phyloP scores from a whole-genome alignment of 2,888 invertebrate genomes.

The Yponomeuta sedellus region DNA sequence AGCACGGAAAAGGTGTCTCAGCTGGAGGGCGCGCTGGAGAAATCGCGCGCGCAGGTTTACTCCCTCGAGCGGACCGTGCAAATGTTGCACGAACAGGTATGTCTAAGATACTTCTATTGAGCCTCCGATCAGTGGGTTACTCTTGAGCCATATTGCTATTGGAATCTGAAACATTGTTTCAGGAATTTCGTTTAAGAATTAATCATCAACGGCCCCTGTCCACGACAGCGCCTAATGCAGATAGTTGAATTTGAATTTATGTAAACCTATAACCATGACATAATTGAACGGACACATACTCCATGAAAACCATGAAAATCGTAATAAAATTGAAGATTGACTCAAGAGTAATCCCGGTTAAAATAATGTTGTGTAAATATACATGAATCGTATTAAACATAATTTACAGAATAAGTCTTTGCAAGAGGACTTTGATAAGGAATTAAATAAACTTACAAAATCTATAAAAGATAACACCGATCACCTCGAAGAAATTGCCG shows the following conservation, averaged over 20 bases:
- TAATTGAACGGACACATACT: no score
- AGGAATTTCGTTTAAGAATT: background rate
- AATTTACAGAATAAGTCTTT: conserved; percentile 45
- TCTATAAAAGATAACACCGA: conserved; percentile 50
- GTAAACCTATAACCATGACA: no score
- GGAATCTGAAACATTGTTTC: background rate
- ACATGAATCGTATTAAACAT: background rate
- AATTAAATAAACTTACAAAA: conserved; percentile 50
- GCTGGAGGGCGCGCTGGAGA: conserved; percentile 47
- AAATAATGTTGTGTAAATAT: background rate
- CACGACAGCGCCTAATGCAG: no score
- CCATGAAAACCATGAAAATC: no score
- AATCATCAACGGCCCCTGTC: no score
- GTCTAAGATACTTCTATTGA: background rate
- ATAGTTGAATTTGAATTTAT: no score
- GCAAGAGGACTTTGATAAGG: conserved; percentile 48
- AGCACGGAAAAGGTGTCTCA: conserved; percentile 39
- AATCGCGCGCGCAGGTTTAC: conserved; percentile 39
- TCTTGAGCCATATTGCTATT: background rate
- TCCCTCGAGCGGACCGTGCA: conserved; percentile 46
- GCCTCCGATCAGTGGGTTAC: background rate
- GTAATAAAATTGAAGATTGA: background rate
- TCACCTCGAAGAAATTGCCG: conserved; percentile 55
- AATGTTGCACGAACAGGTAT: conserved; percentile 51
- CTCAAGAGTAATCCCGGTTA: background rate